Conservation (phyloP, 1,140 invertebrate genomes). For the Trichoplusia ni region DNA sequence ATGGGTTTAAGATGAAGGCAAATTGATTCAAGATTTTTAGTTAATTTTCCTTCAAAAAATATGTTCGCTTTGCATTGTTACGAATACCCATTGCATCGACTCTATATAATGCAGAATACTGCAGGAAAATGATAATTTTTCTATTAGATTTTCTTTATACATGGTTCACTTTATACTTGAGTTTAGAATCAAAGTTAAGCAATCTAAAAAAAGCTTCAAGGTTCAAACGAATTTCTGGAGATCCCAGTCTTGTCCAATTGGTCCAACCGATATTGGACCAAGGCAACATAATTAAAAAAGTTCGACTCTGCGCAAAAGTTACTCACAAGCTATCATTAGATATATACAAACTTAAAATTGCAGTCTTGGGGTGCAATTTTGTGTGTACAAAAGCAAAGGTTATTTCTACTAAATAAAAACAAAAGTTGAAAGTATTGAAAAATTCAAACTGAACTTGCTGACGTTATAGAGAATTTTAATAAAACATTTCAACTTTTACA, state of each 20-base stretch:
- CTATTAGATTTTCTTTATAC: no score
- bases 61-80: no score
- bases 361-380: background rate
- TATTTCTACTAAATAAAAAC: constrained; percentile 5
- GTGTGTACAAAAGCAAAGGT: background rate
- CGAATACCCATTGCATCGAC: no score
- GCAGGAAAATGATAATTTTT: no score
- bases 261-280: constrained; percentile 31
- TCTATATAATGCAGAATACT: no score
- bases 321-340: constrained; percentile 13
- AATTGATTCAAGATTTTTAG: no score
- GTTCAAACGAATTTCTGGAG: constrained; percentile 20
- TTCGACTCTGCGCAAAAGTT: constrained; percentile 35
- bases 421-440: constrained; percentile 2
- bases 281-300: constrained; percentile 48
- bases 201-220: constrained; percentile 4
- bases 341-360: constrained; percentile 9
- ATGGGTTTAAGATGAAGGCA: no score
- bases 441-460: constrained; percentile 18
- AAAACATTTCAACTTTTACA: constrained; percentile 21
- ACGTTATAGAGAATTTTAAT: constrained; percentile 19
- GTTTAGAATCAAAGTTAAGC: constrained; percentile 1
- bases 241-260: constrained; percentile 1
- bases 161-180: no score
- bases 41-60: no score